Evolutionary conservation across 2,113 vertebrate genomes (phyloP).

Genomic region (Melospiza georgiana): DNA sequence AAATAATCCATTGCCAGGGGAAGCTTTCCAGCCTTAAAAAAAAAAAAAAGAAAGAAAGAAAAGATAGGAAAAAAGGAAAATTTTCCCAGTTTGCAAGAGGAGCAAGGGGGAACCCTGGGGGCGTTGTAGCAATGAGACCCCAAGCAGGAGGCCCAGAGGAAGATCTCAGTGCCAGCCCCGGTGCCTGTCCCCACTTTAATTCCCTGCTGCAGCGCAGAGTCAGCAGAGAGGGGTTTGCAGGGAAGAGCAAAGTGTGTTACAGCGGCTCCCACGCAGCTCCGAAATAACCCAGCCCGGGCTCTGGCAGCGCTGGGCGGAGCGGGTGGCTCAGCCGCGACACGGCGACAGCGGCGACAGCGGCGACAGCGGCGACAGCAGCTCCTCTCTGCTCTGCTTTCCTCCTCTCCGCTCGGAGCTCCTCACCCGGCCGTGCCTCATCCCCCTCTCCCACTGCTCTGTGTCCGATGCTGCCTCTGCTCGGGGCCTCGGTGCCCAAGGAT

Average conservation of each 20-base stretch:
- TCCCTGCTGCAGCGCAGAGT: not conserved
- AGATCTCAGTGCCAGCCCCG: not conserved
- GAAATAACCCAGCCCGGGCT: not conserved
- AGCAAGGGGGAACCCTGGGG: not conserved
- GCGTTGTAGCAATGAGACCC: fast-evolving
- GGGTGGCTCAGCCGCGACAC: slow-evolving; percentile 32
- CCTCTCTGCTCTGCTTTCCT: not conserved
- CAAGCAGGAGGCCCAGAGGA: not conserved
- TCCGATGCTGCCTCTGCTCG: fast-evolving
- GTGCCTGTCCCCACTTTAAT: not conserved
- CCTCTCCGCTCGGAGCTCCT: not conserved
- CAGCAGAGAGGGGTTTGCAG: not conserved
- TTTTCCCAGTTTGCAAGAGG: fast-evolving
- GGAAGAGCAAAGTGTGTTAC: slow-evolving; percentile 30
- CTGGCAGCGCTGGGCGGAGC: not conserved
- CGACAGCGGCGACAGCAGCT: too few relatives aligned
- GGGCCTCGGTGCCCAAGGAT: not conserved
- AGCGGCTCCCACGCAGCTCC: slow-evolving; percentile 54
- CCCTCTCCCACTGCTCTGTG: fast-evolving
- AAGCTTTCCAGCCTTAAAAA: not conserved
- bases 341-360: too few relatives aligned
- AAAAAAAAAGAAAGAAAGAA: fast-evolving
- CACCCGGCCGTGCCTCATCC: fast-evolving
- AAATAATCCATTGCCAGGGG: not conserved
- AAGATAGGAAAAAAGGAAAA: not conserved